Evolutionary conservation across 2,888 invertebrate species (phyloP), one percentile per base, ranked within the genome.

Genomic region (Ceramica pisi): DNA sequence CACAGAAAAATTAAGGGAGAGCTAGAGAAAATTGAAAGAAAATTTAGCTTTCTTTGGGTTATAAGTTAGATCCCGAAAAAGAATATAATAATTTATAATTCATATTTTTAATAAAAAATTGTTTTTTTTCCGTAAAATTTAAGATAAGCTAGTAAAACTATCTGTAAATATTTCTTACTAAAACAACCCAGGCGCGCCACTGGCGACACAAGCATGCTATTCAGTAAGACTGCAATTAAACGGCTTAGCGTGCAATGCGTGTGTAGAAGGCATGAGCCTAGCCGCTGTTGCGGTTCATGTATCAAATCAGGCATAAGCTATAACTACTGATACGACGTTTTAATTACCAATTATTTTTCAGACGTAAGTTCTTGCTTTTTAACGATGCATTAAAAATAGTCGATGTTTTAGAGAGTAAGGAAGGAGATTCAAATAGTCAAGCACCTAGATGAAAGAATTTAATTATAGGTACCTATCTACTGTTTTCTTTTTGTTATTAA

Each of bases 221-320:
- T 3, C 9, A 61, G 23, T 31, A 41, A 61, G 23, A 38, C 31
- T 41, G 81, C 46, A 60, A 76, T 57, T 56, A 62, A 76, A 67
- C 21, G 38, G 74, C 67, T 84, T 80, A 83, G 68, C 56, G 60
- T 72, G 67, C 21, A 67, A 65, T 71, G 78, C 41, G 70, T 56
- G 55, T 23, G 12, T 38, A 38, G 14, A 31, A 19, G 10, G 38
- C 14, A 41, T 69, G 53, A 23, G 21, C 12, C 19, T 41, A 48
- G 81, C 80, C 78, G 82, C 64, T 81, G 88, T 80, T 63, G 60
- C 75, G 1, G 66, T 21, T 6, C 61, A 63, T 63, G 21, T 68
- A 21, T 55, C 14, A 71, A 74, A 70, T 63, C 59, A 41, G 56
- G 26, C 12, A 50, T 10, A 59, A 7, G 10, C 12, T 12, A 19